A percentile compares a stretch with the other conserved stretches of the same genome.
Evolutionary conservation across 1,140 invertebrate genomes (phyloP).

Genomic region (Aporrectodea caliginosa): DNA sequence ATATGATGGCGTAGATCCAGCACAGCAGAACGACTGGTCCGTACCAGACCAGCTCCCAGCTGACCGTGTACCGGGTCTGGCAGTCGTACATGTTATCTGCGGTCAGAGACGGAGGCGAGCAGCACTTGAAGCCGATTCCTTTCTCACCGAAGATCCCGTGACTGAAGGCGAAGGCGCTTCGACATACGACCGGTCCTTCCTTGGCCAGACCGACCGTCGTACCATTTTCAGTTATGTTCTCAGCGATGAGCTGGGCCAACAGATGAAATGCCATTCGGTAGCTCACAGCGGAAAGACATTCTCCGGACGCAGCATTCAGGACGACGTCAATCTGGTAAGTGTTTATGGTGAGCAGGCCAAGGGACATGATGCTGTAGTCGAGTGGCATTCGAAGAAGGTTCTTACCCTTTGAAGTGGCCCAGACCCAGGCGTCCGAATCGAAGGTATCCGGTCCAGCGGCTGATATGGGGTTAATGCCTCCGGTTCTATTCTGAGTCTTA

Average conservation of each 20-base stretch:
- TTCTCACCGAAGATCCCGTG: constrained; percentile 5
- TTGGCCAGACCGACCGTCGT: neutral
- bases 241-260: constrained; percentile 6
- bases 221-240: constrained; percentile 18
- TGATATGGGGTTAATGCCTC: neutral
- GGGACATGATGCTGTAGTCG: constrained; percentile 14
- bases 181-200: constrained; percentile 11
- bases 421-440: constrained; percentile 13
- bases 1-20: constrained; percentile 10
- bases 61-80: neutral
- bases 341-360: constrained; percentile 17
- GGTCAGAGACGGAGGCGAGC: neutral
- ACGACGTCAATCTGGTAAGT: neutral
- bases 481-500: neutral
- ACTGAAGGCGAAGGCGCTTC: constrained; percentile 19
- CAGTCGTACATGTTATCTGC: constrained; percentile 7
- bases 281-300: neutral
- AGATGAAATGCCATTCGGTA: neutral
- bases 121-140: constrained; percentile 18
- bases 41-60: constrained; percentile 23
- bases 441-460: neutral
- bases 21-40: constrained; percentile 18
- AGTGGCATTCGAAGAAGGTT: constrained; percentile 16
- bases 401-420: constrained; percentile 18
- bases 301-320: neutral